Conservation (phyloP, 2,113 vertebrate species). For the Nansenia antarctica region DNA sequence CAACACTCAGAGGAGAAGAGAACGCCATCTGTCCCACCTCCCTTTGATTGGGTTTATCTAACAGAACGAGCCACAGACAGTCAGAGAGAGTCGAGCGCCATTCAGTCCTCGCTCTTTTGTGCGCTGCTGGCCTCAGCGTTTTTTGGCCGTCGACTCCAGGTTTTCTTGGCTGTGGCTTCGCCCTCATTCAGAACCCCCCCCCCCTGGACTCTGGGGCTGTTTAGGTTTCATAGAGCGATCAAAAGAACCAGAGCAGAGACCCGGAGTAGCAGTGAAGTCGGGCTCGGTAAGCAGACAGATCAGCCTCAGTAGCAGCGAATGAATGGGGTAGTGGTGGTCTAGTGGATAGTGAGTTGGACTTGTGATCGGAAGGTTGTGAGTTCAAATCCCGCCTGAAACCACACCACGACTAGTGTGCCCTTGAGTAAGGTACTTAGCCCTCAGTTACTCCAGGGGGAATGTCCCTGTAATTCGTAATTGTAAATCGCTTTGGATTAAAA, state of each 20-base stretch:
- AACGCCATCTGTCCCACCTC: conserved; percentile 38
- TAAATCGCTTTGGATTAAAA: no score
- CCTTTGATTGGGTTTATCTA: conserved; percentile 53
- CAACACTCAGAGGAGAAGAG: conserved; percentile 41
- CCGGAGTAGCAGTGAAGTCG: conserved; percentile 35
- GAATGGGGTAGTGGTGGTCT: no score
- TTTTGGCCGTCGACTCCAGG: conserved; percentile 45
- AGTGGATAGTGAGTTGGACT: no score
- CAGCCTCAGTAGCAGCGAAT: conserved; percentile 17
- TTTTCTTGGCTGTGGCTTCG: conserved; percentile 53
- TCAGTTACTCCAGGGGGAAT: no score
- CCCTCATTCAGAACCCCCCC: conserved; percentile 52
- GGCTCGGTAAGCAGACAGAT: conserved; percentile 34
- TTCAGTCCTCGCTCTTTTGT: conserved; percentile 44
- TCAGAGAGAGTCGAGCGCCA: conserved; percentile 47
- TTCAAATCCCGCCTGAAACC: no score
- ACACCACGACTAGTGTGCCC: no score
- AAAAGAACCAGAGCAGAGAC: conserved; percentile 54
- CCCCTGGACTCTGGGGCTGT: conserved; percentile 56
- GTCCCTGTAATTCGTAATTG: no score
- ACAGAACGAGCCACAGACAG: conserved; percentile 30
- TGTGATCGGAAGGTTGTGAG: no score
- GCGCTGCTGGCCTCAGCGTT: conserved; percentile 26
- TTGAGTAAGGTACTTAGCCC: no score
- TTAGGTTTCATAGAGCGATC: conserved; percentile 67